Conservation (phyloP, 2,797 vertebrate genomes). For the Odontamblyopus rebecca region DNA sequence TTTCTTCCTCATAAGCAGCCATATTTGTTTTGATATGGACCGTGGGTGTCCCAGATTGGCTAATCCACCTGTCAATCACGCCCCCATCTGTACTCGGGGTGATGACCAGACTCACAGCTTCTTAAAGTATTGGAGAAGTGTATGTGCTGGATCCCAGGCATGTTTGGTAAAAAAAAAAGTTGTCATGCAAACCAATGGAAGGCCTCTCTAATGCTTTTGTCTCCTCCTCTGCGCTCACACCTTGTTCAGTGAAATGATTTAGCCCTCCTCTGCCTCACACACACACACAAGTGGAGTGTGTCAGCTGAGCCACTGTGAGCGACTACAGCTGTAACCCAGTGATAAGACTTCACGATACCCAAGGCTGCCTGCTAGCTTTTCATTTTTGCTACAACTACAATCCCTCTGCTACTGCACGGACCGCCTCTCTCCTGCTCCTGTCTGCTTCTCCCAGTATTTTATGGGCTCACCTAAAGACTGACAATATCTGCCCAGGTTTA, state of each 20-base stretch:
- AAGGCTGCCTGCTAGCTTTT: conserved; percentile 30
- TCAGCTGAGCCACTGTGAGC: conserved; percentile 53
- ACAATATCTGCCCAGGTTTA: conserved; percentile 37
- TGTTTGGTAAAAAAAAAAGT: background rate
- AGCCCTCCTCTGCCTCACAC: background rate
- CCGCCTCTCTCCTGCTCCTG: conserved; percentile 19
- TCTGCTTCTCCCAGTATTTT: conserved; percentile 47
- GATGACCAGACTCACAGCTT: too few relatives aligned
- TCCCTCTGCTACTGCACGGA: conserved; percentile 35
- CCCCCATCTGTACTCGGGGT: too few relatives aligned
- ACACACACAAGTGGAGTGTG: conserved; percentile 9
- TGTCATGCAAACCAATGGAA: conserved; percentile 2
- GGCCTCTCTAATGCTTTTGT: background rate
- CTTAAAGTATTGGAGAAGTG: too few relatives aligned
- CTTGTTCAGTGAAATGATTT: conserved; percentile 30
- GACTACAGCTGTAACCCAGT: conserved; percentile 63
- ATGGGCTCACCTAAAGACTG: conserved; percentile 51
- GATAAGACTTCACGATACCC: conserved; percentile 64
- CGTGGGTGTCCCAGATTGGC: too few relatives aligned
- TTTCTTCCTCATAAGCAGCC: too few relatives aligned
- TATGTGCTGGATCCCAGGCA: too few relatives aligned
- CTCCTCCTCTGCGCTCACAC: background rate
- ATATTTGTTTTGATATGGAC: too few relatives aligned
- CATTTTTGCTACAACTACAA: conserved; percentile 50
- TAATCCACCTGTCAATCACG: too few relatives aligned